These are phyloP conservation scores for Octomys mimax DNA, from an alignment of 2,797 vertebrate genomes.

Conservation along the genomic window DNA sequence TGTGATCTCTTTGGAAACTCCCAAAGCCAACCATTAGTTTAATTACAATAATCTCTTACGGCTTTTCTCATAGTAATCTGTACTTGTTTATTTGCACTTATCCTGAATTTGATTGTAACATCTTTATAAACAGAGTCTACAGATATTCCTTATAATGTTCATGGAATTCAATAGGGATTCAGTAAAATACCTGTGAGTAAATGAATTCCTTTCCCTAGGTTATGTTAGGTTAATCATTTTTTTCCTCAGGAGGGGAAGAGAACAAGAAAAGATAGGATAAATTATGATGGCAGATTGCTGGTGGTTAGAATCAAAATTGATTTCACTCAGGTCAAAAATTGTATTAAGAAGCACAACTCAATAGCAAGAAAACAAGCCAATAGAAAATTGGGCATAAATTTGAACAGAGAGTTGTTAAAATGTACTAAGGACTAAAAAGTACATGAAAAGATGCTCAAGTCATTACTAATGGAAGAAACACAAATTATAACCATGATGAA, in stretches of 20 bases:
- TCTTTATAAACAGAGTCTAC: not conserved
- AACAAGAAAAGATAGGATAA: conserved; percentile 15
- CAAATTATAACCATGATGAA: not conserved
- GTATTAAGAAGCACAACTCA: conserved; percentile 18
- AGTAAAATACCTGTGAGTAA: not conserved
- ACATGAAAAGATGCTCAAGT: conserved; percentile 15
- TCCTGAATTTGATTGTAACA: not conserved
- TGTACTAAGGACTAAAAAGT: not conserved
- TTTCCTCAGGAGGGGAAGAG: not conserved
- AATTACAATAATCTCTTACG: not conserved
- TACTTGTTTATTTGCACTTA: conserved; percentile 19
- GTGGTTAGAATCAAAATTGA: not conserved
- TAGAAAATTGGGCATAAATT: not conserved
- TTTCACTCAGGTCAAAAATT: conserved; percentile 3
- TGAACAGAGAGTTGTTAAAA: conserved; percentile 45
- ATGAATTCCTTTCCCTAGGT: not conserved
- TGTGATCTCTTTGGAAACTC: not conserved
- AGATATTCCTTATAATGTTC: conserved; percentile 12
- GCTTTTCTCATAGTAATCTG: conserved; percentile 21
- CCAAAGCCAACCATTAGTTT: not conserved
- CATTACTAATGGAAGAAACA: not conserved
- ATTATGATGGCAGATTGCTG: not conserved
- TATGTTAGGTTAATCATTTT: not conserved
- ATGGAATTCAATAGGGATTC: not conserved
- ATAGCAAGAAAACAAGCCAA: not conserved